phyloP scores from a whole-genome alignment of 2,797 vertebrate species.

The Rhynchonycteris naso region DNA sequence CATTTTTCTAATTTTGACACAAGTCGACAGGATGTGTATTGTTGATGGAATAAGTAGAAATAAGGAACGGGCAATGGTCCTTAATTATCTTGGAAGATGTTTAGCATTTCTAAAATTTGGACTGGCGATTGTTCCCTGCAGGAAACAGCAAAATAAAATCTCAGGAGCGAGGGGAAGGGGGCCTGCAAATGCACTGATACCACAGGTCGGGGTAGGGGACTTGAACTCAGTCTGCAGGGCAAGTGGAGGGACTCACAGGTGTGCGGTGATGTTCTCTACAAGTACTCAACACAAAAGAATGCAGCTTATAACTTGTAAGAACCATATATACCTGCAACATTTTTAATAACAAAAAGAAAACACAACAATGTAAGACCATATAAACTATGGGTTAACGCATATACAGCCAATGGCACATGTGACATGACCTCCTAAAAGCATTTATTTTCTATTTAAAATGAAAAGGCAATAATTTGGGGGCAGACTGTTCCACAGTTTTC shows the following conservation, averaged over 20 bases:
- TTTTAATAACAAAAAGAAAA: not conserved
- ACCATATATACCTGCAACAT: too few species aligned
- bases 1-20: slow-evolving; percentile 9
- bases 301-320: not conserved
- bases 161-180: not conserved
- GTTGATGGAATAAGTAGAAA: not conserved
- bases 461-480: not conserved
- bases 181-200: not conserved
- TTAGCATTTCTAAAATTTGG: not conserved
- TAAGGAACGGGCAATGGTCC: not conserved
- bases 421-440: not conserved
- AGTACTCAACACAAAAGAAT: not conserved
- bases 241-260: not conserved
- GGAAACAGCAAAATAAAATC: not conserved
- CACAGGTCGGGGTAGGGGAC: not conserved
- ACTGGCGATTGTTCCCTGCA: not conserved
- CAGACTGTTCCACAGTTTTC: not conserved
- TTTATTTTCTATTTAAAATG: not conserved
- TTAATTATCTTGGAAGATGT: not conserved
- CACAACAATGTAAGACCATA: not conserved
- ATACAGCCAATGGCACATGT: not conserved
- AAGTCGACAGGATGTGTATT: not conserved
- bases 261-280: not conserved
- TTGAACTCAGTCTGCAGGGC: not conserved
- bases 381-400: not conserved